Evolutionary conservation across 2,113 vertebrate genomes (phyloP), one percentile per base, ranked within the genome.

Genomic region (Callospermophilus lateralis): DNA sequence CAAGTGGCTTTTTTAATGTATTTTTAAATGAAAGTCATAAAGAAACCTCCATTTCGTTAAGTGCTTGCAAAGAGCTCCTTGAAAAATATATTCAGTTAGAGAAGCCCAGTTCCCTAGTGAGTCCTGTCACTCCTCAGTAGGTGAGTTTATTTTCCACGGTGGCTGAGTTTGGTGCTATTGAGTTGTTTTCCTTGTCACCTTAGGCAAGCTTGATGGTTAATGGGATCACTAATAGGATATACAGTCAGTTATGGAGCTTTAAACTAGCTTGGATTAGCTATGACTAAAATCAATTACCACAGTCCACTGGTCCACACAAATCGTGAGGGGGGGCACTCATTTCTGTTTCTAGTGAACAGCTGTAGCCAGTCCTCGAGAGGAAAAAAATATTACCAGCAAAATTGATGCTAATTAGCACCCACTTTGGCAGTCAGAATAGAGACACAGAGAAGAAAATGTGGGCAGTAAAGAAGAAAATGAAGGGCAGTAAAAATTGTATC

Each of bases 21-120:
- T 97, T 97, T 98, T 98, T 96, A 98, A 98, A 98, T 98, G 95
- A 97, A 98, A 97, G 87, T 94, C 97, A 96, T 98, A 97, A 98
- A 97, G 97, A 98, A 98, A 98, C 97, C 84, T 90, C 58, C 74
- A 83, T 95, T 97, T 97, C 97, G 96, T 96, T 96, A 98, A 98
- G 88, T 97, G 70, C 93, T 97, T 93, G 67, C 97, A 89, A 42
- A 89, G 68, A 90, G 55, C 85, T 97, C 92, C 85, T 96, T 92
- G 79, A 90, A 97, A 63, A 98, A 97, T 58, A 42, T 83, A 88
- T 76, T 77, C 84, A 39, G 51, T 39, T 70, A 85, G 30, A 96
- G 72, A 86, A 95, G 70, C 86, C 78, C 1, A 4, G 91, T 83
- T 97, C 89, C 90, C 84, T 70, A 92, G 70, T 91, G 98, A 97